Base-by-base conservation (phyloP, 2,888 invertebrate genomes). In the Ophion ventricosus region DNA sequence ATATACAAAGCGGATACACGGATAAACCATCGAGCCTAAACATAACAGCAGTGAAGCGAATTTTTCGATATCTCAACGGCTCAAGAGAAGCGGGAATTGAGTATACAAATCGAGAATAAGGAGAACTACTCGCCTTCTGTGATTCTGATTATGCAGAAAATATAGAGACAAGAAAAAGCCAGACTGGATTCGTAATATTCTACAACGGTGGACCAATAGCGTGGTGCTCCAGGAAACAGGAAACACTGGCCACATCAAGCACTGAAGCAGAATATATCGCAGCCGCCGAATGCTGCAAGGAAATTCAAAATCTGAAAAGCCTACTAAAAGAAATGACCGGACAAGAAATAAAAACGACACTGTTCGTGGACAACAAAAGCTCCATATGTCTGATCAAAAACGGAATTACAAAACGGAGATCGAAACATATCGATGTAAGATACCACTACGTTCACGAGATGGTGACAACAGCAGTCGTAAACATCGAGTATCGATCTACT, bases 191-290 rank as follows among this genome's bases (percentile, higher is more conserved):
- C 20, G 76, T 85, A 11, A 84, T 85, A 10, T 54, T 61, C 4
- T 59, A 35, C 54, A 59, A 54, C 3, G 74, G 69, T n/a, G 83
- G 66, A 0, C 49, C 84, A 2, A 83, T 86, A n/a, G 80, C 79
- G 43, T 77, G 63, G 56, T 56, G 63, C 17, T 64, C 54, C 0
- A 85, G 87, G 63, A 87, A 88, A 86, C 89, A 90, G 84, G 20
- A 61, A 10, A 84, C 82, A 8, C 88, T 92, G 3, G 86, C 89
- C 0, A 66, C 90, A 11, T 91, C 90, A 5, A 90, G 90, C 0
- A 89, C 89, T 1, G 90, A 91, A 74, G 88, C 91, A 0, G 90
- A 91, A 80, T 91, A 90, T 74, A 87, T 91, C 29, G 78, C 81
- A 0, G 63, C 81, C 2, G 64, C 76, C 2, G 75, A 70, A 14